Evolutionary conservation across 2,113 vertebrate genomes (phyloP), one percentile per base, ranked within the genome.

Genomic region (Corvus hawaiiensis): DNA sequence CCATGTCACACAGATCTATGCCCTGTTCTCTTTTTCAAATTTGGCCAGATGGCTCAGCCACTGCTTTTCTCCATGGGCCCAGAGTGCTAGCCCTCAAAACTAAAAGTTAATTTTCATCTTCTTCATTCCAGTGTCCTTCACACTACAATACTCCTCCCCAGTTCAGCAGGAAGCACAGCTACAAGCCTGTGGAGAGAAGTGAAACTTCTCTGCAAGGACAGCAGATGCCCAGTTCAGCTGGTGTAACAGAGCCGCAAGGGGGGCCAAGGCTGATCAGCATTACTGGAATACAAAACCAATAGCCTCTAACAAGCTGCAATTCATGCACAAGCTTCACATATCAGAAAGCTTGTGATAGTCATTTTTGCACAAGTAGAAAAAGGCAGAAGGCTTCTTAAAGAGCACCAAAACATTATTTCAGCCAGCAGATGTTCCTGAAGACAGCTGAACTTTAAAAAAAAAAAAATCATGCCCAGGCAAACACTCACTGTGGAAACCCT

Each of bases 101-200:
- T 16, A 49, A 83, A 49, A 22, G n/a, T 56, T 63, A 52, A 15
- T 73, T 94, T 89, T 69, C 4, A 48, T 55, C 20, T 28, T 39
- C 41, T 49, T 33, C 54, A 66, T 63, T 59, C 20, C 39, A 58
- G 37, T 33, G 52, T 79, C 51, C 48, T 81, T 87, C 52, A 63
- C 23, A 35, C 26, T 33, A 17, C 22, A 39, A 39, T 15, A 79
- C 5, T 67, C 30, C 16, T 86, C 35, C 33, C 39, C 61, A 63
- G 39, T 43, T 71, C 61, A 75, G 51, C 2, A 2, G 39, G 39
- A 67, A 69, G 33, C 22, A 68, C 13, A 59, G 54, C 27, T 32
- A 75, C 16, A 83, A 32, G 46, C 26, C 56, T 43, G 16, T 1
- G 0, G 10, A 3, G 16, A 75, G 74, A 58, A 1, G 1, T 0